Base-by-base conservation (phyloP, 2,888 invertebrate species). In the Archaeoteleia sp. region DNA sequence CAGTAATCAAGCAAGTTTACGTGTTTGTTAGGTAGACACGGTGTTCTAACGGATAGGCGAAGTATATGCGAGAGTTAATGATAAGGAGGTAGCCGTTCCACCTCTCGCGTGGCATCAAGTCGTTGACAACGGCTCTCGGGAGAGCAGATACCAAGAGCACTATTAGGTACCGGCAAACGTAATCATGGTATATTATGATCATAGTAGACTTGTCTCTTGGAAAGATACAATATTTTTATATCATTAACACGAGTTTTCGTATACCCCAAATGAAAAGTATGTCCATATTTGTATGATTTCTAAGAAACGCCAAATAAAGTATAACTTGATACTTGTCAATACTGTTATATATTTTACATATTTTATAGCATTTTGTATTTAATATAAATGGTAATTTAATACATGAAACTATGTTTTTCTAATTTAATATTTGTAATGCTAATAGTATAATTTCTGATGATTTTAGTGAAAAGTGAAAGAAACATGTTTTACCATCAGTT, bases 21-120 rank as follows among this genome's bases (percentile, higher is more conserved):
- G 32, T 51, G 63, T 62, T 70, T 46, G 58, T 55, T 45, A 32
- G 43, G 67, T 27, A 37, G 53, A 45, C 46, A 57, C 12, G 62
- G 49, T 65, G 60, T 60, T 58, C 51, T 68, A 68, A 70, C 63
- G 70, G 74, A 77, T 74, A 71, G 70, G 73, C 43, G 17, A 73
- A 75, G 75, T 77, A 77, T 75, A 77, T 76, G 70, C 70, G 63
- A 45, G 46, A 63, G 72, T 72, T 70, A 69, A 61, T 60, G 53
- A 68, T 57, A 69, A 70, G 63, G 39, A 54, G 65, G 57, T 66
- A 40, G 43, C 46, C 40, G 48, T 60, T 48, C 53, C 46, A 55
- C 51, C 62, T 48, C 49, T 48, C 46, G 13, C 53, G 30, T 57
- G 49, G 15, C 51, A 66, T 45, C 45, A 13, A 27, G 15, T 9